Evolutionary conservation across 1,140 invertebrate genomes (phyloP).

Genomic region (Caerostris darwini): DNA sequence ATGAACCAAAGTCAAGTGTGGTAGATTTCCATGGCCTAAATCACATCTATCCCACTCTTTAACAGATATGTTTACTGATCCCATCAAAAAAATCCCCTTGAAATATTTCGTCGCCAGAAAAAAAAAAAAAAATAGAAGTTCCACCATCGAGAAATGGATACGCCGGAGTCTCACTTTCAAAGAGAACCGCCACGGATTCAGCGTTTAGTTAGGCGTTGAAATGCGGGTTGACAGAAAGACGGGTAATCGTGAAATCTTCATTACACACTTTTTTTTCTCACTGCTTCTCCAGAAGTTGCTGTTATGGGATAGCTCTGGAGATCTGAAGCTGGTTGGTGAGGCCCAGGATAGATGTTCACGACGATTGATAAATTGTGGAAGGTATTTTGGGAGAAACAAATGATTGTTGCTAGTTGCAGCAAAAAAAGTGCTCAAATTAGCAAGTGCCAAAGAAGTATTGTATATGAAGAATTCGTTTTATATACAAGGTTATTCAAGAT

Average conservation of each 20-base stretch:
- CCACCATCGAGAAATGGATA: constrained; percentile 32
- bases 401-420: neutral
- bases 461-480: too few species aligned
- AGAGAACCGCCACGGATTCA: constrained; percentile 25
- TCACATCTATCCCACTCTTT: neutral
- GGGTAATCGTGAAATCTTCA: constrained; percentile 42
- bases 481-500: too few species aligned
- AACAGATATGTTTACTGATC: neutral
- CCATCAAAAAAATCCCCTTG: neutral
- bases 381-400: neutral
- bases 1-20: neutral
- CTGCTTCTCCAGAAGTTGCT: neutral
- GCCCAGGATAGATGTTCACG: neutral
- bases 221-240: constrained; percentile 28
- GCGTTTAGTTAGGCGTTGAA: constrained; percentile 38
- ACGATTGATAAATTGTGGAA: neutral
- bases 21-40: constrained; percentile 8
- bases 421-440: too few species aligned
- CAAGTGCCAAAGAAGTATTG: too few species aligned
- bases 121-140: too few species aligned
- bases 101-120: constrained; percentile 53
- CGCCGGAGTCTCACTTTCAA: constrained; percentile 32
- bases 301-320: constrained; percentile 5
- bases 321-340: neutral
- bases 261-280: constrained; percentile 5